These are phyloP conservation scores for Amphiduros pacificus DNA, from an alignment of 2,888 invertebrate species.

Conservation along the genomic window DNA sequence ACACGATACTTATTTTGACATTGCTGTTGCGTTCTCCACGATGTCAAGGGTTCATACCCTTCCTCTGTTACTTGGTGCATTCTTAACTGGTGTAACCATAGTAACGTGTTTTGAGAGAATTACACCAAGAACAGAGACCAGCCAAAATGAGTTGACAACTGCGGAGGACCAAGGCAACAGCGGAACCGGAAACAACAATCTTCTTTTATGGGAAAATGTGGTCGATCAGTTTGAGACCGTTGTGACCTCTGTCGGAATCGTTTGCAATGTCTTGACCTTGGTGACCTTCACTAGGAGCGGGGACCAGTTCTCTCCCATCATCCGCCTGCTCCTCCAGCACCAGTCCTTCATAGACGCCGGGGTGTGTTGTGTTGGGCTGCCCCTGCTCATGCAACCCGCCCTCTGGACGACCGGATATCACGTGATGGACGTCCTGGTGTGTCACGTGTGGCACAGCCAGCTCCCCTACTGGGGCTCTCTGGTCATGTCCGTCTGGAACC, in stretches of 20 bases:
- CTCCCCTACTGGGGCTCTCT: not conserved
- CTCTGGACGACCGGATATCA: not conserved
- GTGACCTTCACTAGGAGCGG: not conserved
- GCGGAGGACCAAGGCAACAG: no score
- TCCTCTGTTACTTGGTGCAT: no score
- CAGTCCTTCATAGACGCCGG: not conserved
- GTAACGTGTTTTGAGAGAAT: no score
- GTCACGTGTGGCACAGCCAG: conserved; percentile 1
- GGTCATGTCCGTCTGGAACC: not conserved
- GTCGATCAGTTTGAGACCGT: not conserved
- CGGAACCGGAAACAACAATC: no score
- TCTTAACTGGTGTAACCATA: no score
- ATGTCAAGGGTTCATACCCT: no score
- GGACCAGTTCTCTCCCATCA: not conserved
- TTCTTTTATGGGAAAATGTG: not conserved
- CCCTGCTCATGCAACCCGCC: not conserved
- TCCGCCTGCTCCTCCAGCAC: not conserved
- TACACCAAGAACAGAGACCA: no score
- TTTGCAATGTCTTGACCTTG: not conserved
- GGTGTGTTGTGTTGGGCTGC: not conserved
- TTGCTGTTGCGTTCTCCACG: no score
- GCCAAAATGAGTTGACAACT: no score
- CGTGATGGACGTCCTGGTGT: not conserved
- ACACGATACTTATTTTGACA: no score
- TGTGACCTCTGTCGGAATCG: not conserved